Evolutionary conservation across 2,888 invertebrate genomes (phyloP), one percentile per base, ranked within the genome.

Genomic region (Icerya purchasi): DNA sequence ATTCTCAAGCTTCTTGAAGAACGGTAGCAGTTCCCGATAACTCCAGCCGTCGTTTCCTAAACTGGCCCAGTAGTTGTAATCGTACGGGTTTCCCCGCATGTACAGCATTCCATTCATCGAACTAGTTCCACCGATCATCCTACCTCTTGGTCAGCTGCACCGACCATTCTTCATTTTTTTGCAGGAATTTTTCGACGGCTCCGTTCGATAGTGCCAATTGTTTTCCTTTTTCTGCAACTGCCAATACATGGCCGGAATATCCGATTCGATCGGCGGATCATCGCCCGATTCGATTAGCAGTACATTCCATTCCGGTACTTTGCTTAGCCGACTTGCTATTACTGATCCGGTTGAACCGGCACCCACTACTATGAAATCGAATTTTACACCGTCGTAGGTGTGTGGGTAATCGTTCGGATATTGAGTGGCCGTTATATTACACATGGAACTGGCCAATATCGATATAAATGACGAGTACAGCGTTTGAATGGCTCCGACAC

Each of bases 71-170:
- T 75, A 74, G 69, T 94, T 89, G 71, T 92, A 94, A 70, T 94
- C 94, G 64, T 78, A 80, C 65, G 80, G 83, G 70, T 93, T 91
- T 0, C 93, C 94, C 60, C 92, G 76, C 2, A 91, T 73, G 68
- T 93, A 93, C 0, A 91, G 73, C 92, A 93, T 92, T 71, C 88
- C 89, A 71, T 93, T 93, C 0, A 92, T 75, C 0, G 90, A 87
- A 50, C 86, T 86, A 18, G 85, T 85, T 0, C 93, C 93, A 0
- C 93, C 93, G 1, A 93, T 75, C 0, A 90, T 88, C 71, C 91
- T 92, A 1, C 92, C 92, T 22, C 94, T 76, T 0, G 89, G 89
- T 89, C 89, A 90, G 71, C 88, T 89, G 71, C 89, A 90, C 23
- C 88, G 78, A 3, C 83, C 81, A 49, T 81, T 80, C 66, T 81